Conservation (phyloP, 2,113 vertebrate species). For the Stegostoma tigrinum region DNA sequence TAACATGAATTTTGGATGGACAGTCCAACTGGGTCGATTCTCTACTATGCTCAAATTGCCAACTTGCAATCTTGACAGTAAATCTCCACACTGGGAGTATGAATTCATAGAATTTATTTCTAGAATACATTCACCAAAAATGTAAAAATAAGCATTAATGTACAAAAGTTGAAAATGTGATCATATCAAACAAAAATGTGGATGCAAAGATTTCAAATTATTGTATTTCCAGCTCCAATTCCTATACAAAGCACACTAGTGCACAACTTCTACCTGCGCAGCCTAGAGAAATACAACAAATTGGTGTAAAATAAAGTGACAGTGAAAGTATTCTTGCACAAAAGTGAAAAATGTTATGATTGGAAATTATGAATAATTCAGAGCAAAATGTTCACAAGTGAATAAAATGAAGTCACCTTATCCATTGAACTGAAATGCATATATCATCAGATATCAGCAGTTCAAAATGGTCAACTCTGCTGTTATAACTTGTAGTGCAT, state of each 20-base stretch:
- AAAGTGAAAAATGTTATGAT: background rate
- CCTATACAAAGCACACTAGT: background rate
- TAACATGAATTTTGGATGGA: background rate
- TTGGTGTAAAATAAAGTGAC: background rate
- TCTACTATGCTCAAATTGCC: background rate
- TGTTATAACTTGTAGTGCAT: background rate
- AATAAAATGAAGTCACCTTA: too few species aligned
- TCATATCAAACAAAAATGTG: background rate
- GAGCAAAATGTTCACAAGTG: background rate
- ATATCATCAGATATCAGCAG: background rate
- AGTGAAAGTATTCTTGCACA: background rate
- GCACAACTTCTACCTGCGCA: background rate
- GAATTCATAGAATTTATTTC: background rate
- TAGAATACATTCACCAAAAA: background rate
- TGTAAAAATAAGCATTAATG: background rate
- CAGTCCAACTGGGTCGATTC: background rate
- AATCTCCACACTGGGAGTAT: background rate
- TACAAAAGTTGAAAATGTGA: background rate
- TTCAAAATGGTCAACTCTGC: background rate
- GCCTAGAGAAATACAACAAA: background rate
- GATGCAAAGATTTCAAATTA: background rate
- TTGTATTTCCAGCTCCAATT: background rate
- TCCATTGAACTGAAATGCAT: too few species aligned
- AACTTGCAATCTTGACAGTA: background rate
- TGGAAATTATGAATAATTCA: background rate